phyloP scores from a whole-genome alignment of 2,888 invertebrate genomes.

The Dasypolia templi region DNA sequence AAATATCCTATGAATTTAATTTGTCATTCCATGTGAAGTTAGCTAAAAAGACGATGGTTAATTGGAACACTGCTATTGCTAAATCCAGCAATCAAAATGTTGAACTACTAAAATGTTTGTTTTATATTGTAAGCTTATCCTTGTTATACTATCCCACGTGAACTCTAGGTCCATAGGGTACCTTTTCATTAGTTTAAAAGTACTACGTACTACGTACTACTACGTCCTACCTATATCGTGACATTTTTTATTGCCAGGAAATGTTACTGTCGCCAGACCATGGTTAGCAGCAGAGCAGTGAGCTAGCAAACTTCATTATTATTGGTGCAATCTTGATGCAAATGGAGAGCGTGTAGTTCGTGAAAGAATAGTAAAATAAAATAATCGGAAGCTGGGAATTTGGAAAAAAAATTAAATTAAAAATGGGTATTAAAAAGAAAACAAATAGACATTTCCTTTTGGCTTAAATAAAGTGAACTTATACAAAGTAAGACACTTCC shows the following conservation, averaged over 20 bases:
- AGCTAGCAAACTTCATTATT: neutral
- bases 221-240: no score
- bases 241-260: neutral
- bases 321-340: neutral
- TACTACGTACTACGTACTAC: neutral
- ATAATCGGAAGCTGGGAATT: neutral
- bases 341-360: neutral
- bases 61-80: neutral
- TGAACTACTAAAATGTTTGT: no score
- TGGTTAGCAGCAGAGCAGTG: neutral
- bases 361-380: neutral
- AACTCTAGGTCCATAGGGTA: no score
- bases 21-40: neutral
- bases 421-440: slow-evolving; percentile 10
- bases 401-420: slow-evolving; percentile 7
- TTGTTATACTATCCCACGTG: neutral
- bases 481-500: slow-evolving; percentile 48
- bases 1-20: neutral
- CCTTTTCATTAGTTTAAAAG: neutral
- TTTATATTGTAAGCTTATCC: neutral
- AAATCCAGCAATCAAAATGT: neutral
- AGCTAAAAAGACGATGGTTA: neutral
- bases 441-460: slow-evolving; percentile 9
- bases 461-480: slow-evolving; percentile 14
- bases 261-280: neutral